Conservation (phyloP, 1,140 invertebrate species). For the Chlorops oryzae region DNA sequence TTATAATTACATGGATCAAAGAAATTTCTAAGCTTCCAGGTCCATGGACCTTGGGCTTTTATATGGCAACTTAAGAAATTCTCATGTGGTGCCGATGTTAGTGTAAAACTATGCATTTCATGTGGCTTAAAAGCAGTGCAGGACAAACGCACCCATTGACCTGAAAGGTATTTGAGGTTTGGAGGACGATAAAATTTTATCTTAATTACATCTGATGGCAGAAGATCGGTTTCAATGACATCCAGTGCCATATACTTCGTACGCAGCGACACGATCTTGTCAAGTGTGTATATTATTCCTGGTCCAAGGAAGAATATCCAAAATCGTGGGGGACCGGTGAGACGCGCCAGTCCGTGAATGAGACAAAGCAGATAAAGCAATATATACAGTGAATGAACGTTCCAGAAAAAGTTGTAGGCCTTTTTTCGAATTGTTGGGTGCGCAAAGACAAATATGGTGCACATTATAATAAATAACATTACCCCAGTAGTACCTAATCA, state of each 20-base stretch:
- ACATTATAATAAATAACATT: conserved; percentile 85
- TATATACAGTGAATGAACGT: conserved; percentile 91
- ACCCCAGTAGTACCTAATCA: conserved; percentile 95
- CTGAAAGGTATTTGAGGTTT: conserved; percentile 93
- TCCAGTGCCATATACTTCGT: conserved; percentile 91
- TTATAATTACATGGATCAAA: conserved; percentile 93
- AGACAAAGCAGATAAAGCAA: conserved; percentile 83
- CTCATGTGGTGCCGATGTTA: conserved; percentile 97
- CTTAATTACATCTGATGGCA: conserved; percentile 93
- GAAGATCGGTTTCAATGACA: conserved; percentile 89
- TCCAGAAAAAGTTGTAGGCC: conserved; percentile 96
- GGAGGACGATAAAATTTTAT: conserved; percentile 90
- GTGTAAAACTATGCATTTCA: conserved; percentile 96
- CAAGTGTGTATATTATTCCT: conserved; percentile 80
- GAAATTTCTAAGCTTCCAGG: conserved; percentile 95
- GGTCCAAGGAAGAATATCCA: conserved; percentile 95
- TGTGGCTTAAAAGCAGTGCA: conserved; percentile 87
- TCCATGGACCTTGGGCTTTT: conserved; percentile 98
- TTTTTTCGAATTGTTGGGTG: conserved; percentile 89
- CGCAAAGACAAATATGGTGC: conserved; percentile 95
- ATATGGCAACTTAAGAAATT: conserved; percentile 97
- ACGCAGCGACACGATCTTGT: conserved; percentile 87
- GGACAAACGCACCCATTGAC: conserved; percentile 82
- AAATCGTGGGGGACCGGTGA: conserved; percentile 89
- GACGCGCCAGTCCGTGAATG: conserved; percentile 87